These are phyloP conservation scores for Gyrodactylus salaris DNA, from an alignment of 1,140 invertebrate species.

Conservation along the genomic window DNA sequence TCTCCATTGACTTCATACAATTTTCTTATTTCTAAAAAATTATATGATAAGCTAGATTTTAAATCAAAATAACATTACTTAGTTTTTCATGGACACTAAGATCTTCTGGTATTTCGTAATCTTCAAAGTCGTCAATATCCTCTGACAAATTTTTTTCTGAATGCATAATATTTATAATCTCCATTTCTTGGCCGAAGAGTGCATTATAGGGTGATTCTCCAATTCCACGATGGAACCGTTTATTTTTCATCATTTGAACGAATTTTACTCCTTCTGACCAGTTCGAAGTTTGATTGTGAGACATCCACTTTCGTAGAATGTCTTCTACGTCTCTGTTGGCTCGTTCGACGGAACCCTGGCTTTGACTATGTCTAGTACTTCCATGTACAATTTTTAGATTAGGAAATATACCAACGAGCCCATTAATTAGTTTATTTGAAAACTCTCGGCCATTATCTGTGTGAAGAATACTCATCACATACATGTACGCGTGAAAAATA, in stretches of 20 bases:
- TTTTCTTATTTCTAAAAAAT: too few species aligned
- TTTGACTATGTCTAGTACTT: constrained; percentile 11
- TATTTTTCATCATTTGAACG: constrained; percentile 8
- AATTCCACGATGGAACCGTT: constrained; percentile 8
- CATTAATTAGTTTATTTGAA: constrained; percentile 2
- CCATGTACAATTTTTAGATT: constrained; percentile 11
- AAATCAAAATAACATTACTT: too few species aligned
- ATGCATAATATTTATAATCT: too few species aligned
- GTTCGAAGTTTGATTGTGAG: constrained; percentile 10
- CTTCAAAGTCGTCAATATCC: too few species aligned
- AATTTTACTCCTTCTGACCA: constrained; percentile 9
- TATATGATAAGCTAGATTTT: too few species aligned
- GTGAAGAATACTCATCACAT: constrained; percentile 18
- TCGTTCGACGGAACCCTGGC: constrained; percentile 11
- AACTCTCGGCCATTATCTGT: constrained; percentile 18
- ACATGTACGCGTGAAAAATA: too few species aligned
- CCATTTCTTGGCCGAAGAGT: too few species aligned
- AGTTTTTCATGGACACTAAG: too few species aligned
- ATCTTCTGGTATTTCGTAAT: too few species aligned
- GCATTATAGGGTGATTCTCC: constrained; percentile 6
- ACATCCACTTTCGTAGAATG: constrained; percentile 11
- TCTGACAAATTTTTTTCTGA: too few species aligned
- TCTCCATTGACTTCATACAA: too few species aligned
- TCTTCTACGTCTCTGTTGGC: constrained; percentile 11
- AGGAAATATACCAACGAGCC: constrained; percentile 8